Evolutionary conservation across 1,140 invertebrate species (phyloP).

Genomic region (Oncopeltus fasciatus): DNA sequence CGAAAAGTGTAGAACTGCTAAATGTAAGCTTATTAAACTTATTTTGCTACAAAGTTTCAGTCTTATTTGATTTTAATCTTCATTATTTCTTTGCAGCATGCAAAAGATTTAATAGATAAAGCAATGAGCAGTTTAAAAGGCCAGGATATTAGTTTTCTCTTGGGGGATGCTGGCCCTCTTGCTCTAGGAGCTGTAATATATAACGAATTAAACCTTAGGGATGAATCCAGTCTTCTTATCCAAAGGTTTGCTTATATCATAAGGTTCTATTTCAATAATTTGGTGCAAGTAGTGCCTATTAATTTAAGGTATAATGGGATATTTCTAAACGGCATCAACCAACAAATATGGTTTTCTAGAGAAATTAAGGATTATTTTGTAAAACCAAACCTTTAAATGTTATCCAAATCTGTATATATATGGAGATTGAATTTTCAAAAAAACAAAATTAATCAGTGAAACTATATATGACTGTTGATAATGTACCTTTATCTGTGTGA

Average conservation of each 20-base stretch:
- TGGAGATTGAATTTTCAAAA: too few relatives aligned
- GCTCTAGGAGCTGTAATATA: slow-evolving; percentile 15
- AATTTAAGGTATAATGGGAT: too few relatives aligned
- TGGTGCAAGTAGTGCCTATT: too few relatives aligned
- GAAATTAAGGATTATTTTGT: too few relatives aligned
- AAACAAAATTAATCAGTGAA: too few relatives aligned
- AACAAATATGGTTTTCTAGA: not conserved
- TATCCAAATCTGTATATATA: too few relatives aligned
- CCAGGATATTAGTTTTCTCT: slow-evolving; percentile 16
- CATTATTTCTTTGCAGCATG: not conserved
- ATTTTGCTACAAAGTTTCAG: not conserved
- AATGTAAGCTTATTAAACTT: not conserved
- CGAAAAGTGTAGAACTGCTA: not conserved
- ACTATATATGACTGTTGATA: too few relatives aligned
- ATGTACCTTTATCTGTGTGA: too few relatives aligned
- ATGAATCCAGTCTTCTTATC: not conserved
- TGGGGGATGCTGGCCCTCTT: slow-evolving; percentile 17
- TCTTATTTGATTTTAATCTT: not conserved
- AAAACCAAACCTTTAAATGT: too few relatives aligned
- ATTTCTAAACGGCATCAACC: too few relatives aligned
- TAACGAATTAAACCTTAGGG: not conserved
- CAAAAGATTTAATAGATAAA: slow-evolving; percentile 2
- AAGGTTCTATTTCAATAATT: too few relatives aligned
- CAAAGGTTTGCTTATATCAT: too few relatives aligned
- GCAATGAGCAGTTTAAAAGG: slow-evolving; percentile 1